Conservation (phyloP, 2,888 invertebrate genomes). For the Diabrotica balteata region DNA sequence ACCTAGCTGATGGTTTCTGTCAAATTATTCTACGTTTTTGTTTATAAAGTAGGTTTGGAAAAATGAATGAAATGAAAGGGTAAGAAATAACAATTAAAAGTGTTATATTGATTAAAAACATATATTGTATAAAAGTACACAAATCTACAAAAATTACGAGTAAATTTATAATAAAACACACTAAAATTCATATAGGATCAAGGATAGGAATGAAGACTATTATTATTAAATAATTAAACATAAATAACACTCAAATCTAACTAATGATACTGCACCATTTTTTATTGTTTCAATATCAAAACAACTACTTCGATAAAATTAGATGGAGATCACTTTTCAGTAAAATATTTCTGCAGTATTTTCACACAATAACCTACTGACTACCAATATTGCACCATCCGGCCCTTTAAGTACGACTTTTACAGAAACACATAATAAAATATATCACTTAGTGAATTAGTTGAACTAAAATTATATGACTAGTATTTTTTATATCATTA, state of each 20-base stretch:
- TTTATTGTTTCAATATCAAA: slow-evolving; percentile 10
- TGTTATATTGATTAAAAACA: slow-evolving; percentile 31
- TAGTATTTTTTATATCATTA: slow-evolving; percentile 58
- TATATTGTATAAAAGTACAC: slow-evolving; percentile 53
- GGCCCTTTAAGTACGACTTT: slow-evolving; percentile 39
- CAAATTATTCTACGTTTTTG: too few relatives aligned
- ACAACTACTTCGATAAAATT: not conserved
- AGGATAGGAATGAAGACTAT: slow-evolving; percentile 45
- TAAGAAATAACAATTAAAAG: not conserved
- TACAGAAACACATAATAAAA: slow-evolving; percentile 6
- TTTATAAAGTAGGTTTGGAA: too few relatives aligned
- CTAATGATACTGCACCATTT: too few relatives aligned
- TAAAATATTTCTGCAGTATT: not conserved
- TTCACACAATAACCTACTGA: slow-evolving; percentile 23
- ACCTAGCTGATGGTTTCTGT: too few relatives aligned
- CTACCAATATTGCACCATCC: slow-evolving; percentile 51
- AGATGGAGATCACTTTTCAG: not conserved
- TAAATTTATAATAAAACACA: slow-evolving; percentile 37
- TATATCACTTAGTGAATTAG: slow-evolving; percentile 18
- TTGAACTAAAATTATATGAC: slow-evolving; percentile 50
- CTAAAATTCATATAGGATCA: slow-evolving; percentile 39
- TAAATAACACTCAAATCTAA: slow-evolving; percentile 12
- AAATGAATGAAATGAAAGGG: not conserved
- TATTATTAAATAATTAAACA: slow-evolving; percentile 29
- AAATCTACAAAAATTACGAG: slow-evolving; percentile 48